phyloP scores from a whole-genome alignment of 2,888 invertebrate genomes.

The Marasmarcha lunaedactyla region DNA sequence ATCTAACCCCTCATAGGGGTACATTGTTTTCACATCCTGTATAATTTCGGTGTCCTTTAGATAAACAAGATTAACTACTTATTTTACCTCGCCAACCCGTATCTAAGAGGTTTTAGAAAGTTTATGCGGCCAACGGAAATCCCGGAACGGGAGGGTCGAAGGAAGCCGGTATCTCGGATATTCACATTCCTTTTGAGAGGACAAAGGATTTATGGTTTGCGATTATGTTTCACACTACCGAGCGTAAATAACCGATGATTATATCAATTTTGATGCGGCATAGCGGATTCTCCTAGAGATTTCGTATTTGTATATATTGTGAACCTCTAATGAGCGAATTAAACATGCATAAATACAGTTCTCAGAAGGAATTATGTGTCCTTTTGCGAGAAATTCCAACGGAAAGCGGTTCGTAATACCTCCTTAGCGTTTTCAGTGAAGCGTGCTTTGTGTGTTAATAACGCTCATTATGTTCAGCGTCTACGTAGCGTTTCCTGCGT shows the following conservation, averaged over 20 bases:
- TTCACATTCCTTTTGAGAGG: constrained; percentile 26
- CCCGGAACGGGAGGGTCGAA: constrained; percentile 23
- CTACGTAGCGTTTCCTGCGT: constrained; percentile 33
- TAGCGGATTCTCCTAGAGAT: neutral
- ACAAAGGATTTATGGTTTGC: constrained; percentile 38
- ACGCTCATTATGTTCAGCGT: constrained; percentile 27
- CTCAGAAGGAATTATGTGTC: neutral
- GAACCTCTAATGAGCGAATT: neutral
- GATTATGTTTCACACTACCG: constrained; percentile 16
- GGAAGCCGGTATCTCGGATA: constrained; percentile 30
- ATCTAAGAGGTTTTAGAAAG: neutral
- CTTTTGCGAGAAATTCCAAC: constrained; percentile 33
- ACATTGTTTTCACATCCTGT: constrained; percentile 39
- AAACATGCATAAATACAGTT: neutral
- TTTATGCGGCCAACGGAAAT: constrained; percentile 30
- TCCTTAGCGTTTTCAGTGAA: constrained; percentile 34
- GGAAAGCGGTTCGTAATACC: constrained; percentile 41
- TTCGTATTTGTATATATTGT: neutral
- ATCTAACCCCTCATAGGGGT: constrained; percentile 37
- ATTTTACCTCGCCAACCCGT: neutral
- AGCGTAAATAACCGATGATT: neutral
- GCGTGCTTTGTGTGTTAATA: constrained; percentile 49
- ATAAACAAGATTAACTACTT: constrained; percentile 40
- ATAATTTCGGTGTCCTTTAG: constrained; percentile 22
- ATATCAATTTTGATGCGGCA: neutral